Conservation (phyloP, 2,888 invertebrate species). For the Oscheius sp. region DNA sequence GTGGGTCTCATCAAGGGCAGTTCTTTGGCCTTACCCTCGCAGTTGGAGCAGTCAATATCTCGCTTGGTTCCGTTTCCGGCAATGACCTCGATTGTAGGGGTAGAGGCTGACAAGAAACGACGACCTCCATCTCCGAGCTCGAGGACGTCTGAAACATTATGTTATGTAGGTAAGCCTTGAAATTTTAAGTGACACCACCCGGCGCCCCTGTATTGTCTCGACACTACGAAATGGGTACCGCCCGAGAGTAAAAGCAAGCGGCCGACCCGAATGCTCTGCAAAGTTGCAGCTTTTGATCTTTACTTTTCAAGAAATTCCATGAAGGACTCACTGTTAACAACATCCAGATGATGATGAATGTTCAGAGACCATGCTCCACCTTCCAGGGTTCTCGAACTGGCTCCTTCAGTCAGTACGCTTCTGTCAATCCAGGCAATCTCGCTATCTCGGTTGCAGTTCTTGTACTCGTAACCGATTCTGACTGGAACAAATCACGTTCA, state of each 20-base stretch:
- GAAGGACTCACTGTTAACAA: constrained; percentile 85
- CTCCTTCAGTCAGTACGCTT: constrained; percentile 82
- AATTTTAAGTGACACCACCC: too few relatives aligned
- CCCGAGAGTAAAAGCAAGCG: too few relatives aligned
- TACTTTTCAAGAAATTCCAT: background rate
- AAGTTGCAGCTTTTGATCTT: too few relatives aligned
- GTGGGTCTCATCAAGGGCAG: constrained; percentile 85
- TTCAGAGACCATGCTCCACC: constrained; percentile 90
- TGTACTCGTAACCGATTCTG: constrained; percentile 85
- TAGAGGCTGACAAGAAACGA: constrained; percentile 77
- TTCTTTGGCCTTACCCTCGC: constrained; percentile 6
- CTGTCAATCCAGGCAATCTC: constrained; percentile 92
- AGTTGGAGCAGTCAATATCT: constrained; percentile 45
- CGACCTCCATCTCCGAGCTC: constrained; percentile 97
- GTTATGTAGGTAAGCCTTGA: too few relatives aligned
- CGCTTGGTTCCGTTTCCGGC: constrained; percentile 43
- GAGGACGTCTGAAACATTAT: constrained; percentile 81
- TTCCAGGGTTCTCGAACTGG: constrained; percentile 43
- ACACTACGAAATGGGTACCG: too few relatives aligned
- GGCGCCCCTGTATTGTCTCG: too few relatives aligned
- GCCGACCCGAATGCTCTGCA: too few relatives aligned
- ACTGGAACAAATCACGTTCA: constrained; percentile 41
- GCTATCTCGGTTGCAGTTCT: constrained; percentile 87
- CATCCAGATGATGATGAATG: constrained; percentile 97
- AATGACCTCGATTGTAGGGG: constrained; percentile 39